Percentiles rank a stretch among this genome's conserved stretches.
Conservation (phyloP, 2,113 vertebrate genomes). For the Numida meleagris region DNA sequence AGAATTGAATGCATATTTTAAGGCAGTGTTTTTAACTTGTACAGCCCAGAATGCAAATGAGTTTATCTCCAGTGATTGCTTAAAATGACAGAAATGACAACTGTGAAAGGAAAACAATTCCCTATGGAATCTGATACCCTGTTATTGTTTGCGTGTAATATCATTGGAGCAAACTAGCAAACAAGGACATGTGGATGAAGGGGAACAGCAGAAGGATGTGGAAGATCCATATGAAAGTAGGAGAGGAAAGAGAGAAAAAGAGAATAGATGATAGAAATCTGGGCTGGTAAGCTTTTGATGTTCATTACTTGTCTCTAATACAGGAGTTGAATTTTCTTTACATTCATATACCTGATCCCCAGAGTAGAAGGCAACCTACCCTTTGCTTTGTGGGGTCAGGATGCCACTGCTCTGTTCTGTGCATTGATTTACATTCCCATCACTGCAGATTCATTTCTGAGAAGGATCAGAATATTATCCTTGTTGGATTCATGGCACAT, state of each 20-base stretch:
- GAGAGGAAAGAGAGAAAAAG: not conserved
- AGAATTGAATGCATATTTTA: not conserved
- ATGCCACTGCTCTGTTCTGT: not conserved
- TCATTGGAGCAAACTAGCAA: not conserved
- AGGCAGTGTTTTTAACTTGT: not conserved
- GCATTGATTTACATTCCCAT: not conserved
- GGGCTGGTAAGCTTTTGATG: not conserved
- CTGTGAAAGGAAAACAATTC: not conserved
- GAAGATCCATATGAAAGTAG: not conserved
- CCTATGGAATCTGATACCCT: not conserved
- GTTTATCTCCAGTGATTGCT: not conserved
- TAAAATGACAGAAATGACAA: not conserved
- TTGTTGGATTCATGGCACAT: not conserved
- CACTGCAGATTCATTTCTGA: not conserved
- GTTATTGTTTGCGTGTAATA: not conserved
- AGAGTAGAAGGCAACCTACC: not conserved
- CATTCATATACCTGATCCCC: not conserved
- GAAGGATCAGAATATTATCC: not conserved
- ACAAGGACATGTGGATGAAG: not conserved
- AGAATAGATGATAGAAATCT: not conserved
- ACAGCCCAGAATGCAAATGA: not conserved
- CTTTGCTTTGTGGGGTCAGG: not conserved
- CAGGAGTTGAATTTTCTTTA: not conserved
- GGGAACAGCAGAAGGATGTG: not conserved
- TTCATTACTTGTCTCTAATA: not conserved